phyloP scores from a whole-genome alignment of 30 jellyfish, hydroid and myxozoan species.

The Aurelia sp. region DNA sequence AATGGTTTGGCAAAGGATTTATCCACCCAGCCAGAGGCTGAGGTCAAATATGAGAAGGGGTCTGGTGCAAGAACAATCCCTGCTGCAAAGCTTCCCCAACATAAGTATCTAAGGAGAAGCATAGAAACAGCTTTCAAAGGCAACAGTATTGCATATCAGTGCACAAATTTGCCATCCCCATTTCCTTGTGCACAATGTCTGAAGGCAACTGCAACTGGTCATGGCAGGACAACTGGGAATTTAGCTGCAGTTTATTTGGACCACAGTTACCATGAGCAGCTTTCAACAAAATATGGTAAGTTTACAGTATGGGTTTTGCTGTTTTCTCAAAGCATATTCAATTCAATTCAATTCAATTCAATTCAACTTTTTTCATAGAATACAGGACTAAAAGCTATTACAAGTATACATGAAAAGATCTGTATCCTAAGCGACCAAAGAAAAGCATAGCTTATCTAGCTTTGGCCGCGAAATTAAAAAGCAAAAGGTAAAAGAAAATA shows the following conservation, averaged over 20 bases:
- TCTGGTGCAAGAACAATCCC: constrained; percentile 78
- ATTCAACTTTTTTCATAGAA: too few species aligned
- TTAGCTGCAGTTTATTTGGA: constrained; percentile 62
- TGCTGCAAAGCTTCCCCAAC: constrained; percentile 47
- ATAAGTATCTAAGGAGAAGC: constrained; percentile 54
- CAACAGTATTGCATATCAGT: constrained; percentile 24
- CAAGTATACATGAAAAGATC: too few species aligned
- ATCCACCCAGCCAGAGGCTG: constrained; percentile 32
- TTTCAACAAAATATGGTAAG: constrained; percentile 72
- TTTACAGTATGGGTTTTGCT: background rate
- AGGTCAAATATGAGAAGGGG: constrained; percentile 35
- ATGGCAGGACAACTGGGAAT: constrained; percentile 34
- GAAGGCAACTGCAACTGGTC: constrained; percentile 52
- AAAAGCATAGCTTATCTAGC: too few species aligned
- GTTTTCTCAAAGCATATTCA: background rate
- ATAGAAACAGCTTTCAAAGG: constrained; percentile 42
- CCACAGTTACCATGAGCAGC: constrained; percentile 75
- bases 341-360: too few species aligned
- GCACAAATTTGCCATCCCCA: constrained; percentile 67
- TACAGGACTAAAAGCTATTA: too few species aligned
- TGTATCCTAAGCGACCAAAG: too few species aligned
- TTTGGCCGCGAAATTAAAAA: too few species aligned
- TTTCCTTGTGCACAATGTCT: constrained; percentile 74
- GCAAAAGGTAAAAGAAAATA: too few species aligned
- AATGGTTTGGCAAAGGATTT: constrained; percentile 70